Percentiles rank a stretch among this genome's conserved stretches.
Evolutionary conservation across 2,113 vertebrate species (phyloP).

Genomic region (Oenanthe oenanthe): DNA sequence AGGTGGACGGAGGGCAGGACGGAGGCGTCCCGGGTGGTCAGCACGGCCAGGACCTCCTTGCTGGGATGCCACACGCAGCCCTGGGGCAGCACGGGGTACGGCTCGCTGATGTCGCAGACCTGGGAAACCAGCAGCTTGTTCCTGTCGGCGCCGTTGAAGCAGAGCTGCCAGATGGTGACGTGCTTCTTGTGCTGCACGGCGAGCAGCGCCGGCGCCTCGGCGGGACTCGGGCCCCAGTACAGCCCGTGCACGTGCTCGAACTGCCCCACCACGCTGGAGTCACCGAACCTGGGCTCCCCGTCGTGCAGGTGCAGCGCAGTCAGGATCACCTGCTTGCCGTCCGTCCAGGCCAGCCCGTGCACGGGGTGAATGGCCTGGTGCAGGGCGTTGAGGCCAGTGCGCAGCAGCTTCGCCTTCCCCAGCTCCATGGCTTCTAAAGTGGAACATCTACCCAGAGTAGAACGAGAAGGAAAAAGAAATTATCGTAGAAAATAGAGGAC

Average conservation of each 20-base stretch:
- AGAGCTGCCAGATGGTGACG: constrained; percentile 88
- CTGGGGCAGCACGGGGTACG: constrained; percentile 84
- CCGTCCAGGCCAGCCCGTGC: constrained; percentile 92
- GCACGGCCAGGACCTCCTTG: constrained; percentile 82
- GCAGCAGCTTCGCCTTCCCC: constrained; percentile 88
- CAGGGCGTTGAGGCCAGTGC: constrained; percentile 85
- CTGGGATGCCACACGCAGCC: constrained; percentile 92
- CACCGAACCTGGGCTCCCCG: constrained; percentile 82
- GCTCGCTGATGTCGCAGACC: constrained; percentile 87
- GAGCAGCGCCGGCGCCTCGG: constrained; percentile 81
- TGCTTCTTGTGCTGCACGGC: constrained; percentile 93
- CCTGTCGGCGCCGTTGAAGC: constrained; percentile 81
- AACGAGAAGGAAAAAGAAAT: background rate
- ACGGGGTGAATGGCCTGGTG: constrained; percentile 88
- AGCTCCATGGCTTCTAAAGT: constrained; percentile 80
- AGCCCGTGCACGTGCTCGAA: constrained; percentile 91
- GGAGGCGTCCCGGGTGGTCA: constrained; percentile 85
- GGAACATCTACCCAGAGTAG: background rate
- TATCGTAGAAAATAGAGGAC: background rate
- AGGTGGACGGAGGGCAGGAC: constrained; percentile 84
- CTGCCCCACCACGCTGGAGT: constrained; percentile 88
- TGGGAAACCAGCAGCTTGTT: constrained; percentile 90
- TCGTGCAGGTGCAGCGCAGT: constrained; percentile 75
- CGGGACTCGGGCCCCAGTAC: constrained; percentile 83
- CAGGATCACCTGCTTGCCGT: constrained; percentile 89